These are phyloP conservation scores for Polylopha cassiicola DNA, from an alignment of 2,888 invertebrate species.

Conservation along the genomic window DNA sequence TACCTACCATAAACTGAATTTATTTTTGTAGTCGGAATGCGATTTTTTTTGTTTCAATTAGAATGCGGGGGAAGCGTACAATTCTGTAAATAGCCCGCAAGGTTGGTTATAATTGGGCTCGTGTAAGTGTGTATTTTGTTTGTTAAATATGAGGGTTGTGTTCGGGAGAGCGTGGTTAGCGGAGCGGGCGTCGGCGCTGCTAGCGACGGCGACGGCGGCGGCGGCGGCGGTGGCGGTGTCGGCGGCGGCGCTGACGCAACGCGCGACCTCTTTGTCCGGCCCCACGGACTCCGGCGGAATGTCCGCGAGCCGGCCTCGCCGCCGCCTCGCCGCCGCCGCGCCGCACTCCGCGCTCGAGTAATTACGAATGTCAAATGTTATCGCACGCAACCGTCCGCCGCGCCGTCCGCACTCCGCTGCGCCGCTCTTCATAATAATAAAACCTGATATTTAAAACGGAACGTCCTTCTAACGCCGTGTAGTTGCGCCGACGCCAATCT, in stretches of 20 bases:
- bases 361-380: constrained; percentile 78
- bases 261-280: constrained; percentile 74
- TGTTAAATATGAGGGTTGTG: constrained; percentile 52
- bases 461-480: constrained; percentile 78
- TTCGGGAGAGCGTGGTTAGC: too few species aligned
- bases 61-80: constrained; percentile 37
- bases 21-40: too few species aligned
- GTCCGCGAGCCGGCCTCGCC: constrained; percentile 50
- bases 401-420: constrained; percentile 74
- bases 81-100: constrained; percentile 54
- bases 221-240: constrained; percentile 27
- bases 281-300: constrained; percentile 50
- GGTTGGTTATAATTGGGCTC: constrained; percentile 61
- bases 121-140: constrained; percentile 53
- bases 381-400: constrained; percentile 75
- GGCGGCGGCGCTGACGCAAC: constrained; percentile 60
- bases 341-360: constrained; percentile 65
- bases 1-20: too few species aligned
- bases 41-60: too few species aligned
- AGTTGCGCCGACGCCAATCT: constrained; percentile 79
- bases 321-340: constrained; percentile 40
- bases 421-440: constrained; percentile 78
- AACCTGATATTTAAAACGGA: constrained; percentile 79
- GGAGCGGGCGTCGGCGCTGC: constrained; percentile 27
- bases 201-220: constrained; percentile 7